phyloP scores from a whole-genome alignment of 2,113 vertebrate genomes.

The Tachuris rubrigastra region DNA sequence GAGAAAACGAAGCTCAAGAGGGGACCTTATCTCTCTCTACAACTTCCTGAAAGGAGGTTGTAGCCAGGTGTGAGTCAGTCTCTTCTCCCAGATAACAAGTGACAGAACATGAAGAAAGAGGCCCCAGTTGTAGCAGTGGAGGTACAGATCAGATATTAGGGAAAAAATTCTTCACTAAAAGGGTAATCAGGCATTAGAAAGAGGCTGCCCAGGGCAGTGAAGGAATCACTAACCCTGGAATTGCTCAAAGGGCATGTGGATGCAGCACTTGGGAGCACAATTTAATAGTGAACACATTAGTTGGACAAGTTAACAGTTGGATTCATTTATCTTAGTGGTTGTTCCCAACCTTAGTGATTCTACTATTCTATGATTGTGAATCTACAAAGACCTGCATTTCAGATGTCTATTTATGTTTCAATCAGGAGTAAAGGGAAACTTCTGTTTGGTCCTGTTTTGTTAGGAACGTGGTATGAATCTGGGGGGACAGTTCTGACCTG shows the following conservation, averaged over 20 bases:
- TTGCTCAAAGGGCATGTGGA: background rate
- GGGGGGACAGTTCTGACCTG: background rate
- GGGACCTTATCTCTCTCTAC: background rate
- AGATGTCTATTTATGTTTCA: background rate
- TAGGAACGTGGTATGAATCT: background rate
- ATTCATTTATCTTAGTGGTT: background rate
- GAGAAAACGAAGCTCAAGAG: background rate
- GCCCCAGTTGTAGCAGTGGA: background rate
- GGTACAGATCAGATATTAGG: background rate
- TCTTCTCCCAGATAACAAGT: background rate
- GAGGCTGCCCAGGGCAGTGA: background rate
- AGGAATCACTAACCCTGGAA: background rate
- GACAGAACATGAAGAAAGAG: background rate
- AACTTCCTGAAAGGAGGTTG: background rate
- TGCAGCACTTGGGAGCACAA: background rate
- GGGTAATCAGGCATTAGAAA: background rate
- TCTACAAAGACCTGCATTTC: background rate
- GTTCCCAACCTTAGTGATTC: background rate
- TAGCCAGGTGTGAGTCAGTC: background rate
- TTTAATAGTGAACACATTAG: background rate
- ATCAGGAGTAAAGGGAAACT: constrained; percentile 4
- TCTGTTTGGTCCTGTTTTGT: background rate
- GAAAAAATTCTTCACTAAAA: background rate
- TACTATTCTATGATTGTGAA: background rate
- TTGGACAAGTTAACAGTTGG: background rate